Percentiles rank a stretch among this genome's conserved stretches.
phyloP scores from a whole-genome alignment of 2,797 vertebrate species.

The Pogonophryne albipinna region DNA sequence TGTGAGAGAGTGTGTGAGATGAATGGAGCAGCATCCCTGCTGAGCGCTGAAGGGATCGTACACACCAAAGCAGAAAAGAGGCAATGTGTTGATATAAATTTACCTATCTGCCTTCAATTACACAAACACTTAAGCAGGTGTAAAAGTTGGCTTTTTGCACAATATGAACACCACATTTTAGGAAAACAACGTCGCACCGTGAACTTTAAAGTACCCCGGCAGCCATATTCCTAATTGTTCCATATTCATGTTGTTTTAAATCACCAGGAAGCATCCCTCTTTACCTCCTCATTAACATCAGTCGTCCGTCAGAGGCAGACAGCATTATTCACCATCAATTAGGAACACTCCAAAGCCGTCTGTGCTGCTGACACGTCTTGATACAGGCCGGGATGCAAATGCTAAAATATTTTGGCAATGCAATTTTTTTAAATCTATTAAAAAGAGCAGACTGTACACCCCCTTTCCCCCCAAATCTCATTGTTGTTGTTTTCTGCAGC shows the following conservation, averaged over 20 bases:
- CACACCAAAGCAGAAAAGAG: conserved; percentile 53
- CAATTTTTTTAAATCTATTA: conserved; percentile 60
- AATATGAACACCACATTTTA: conserved; percentile 45
- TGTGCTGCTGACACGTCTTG: conserved; percentile 62
- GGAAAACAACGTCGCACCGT: conserved; percentile 25
- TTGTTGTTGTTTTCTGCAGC: conserved; percentile 50
- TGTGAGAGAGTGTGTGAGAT: conserved; percentile 10
- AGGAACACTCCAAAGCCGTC: conserved; percentile 49
- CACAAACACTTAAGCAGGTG: conserved; percentile 62
- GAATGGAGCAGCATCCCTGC: conserved; percentile 47
- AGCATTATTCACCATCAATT: conserved; percentile 76
- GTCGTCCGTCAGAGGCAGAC: conserved; percentile 70
- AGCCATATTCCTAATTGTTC: conserved; percentile 48
- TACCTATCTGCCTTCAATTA: conserved; percentile 68
- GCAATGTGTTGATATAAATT: conserved; percentile 69
- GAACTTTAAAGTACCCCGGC: conserved; percentile 67
- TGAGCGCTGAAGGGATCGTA: conserved; percentile 61
- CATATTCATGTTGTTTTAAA: conserved; percentile 66
- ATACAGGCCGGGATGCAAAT: conserved; percentile 53
- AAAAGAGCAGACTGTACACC: conserved; percentile 23
- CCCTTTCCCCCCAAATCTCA: conserved; percentile 10
- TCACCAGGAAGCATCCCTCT: conserved; percentile 67
- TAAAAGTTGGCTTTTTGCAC: conserved; percentile 49
- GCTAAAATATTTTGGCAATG: conserved; percentile 58
- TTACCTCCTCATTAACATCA: conserved; percentile 76